phyloP scores from a whole-genome alignment of 2,888 invertebrate species.

The Tholera decimalis region DNA sequence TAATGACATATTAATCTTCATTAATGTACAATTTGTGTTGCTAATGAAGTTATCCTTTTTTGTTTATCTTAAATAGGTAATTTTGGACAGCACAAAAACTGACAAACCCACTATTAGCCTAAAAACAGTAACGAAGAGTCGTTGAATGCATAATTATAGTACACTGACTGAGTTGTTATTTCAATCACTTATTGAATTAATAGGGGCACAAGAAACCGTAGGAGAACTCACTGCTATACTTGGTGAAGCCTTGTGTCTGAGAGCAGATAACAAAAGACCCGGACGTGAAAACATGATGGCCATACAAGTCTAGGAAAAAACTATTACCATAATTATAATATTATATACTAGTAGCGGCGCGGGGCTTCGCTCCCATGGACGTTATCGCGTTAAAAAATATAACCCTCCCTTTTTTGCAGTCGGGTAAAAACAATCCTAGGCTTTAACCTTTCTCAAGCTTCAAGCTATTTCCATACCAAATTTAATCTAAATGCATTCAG shows the following conservation, averaged over 20 bases:
- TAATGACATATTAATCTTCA: conserved; percentile 1
- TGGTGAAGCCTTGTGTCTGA: conserved; percentile 64
- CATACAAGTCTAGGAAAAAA: conserved; percentile 58
- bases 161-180: conserved; percentile 45
- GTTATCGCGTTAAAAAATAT: no score
- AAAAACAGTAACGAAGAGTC: conserved; percentile 7
- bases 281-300: conserved; percentile 72
- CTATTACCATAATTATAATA: conserved; percentile 14
- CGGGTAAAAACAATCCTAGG: no score
- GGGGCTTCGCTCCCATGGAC: no score
- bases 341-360: no score
- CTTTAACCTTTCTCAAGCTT: no score
- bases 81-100: conserved; percentile 39
- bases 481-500: no score
- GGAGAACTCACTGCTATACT: conserved; percentile 52
- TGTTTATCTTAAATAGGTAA: conserved; percentile 26
- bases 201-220: conserved; percentile 59
- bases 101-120: neutral
- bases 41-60: conserved; percentile 35
- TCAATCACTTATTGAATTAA: conserved; percentile 48
- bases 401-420: no score
- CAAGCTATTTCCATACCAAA: no score
- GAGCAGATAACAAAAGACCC: conserved; percentile 72
- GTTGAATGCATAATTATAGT: conserved; percentile 46
- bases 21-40: neutral